Evolutionary conservation across 2,888 invertebrate genomes (phyloP).

Genomic region (Choristoneura rosaceana): DNA sequence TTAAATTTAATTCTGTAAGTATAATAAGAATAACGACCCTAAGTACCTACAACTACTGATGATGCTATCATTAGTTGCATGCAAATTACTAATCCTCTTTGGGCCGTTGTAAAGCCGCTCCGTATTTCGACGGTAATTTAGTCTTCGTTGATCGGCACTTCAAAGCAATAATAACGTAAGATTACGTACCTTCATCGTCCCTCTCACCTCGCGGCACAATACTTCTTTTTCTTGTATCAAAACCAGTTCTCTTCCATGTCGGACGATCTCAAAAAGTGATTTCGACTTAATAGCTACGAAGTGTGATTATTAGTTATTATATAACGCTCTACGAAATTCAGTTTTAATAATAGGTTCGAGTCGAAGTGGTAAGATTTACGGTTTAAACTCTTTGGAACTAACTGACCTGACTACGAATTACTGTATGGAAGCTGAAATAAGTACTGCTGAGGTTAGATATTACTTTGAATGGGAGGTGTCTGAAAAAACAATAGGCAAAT

Average conservation of each 20-base stretch:
- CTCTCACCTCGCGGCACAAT: constrained; percentile 69
- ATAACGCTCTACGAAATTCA: constrained; percentile 62
- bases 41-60: constrained; percentile 1
- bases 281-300: constrained; percentile 75
- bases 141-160: constrained; percentile 65
- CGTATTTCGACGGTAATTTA: constrained; percentile 30
- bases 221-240: constrained; percentile 70
- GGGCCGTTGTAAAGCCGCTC: constrained; percentile 9
- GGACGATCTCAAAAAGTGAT: constrained; percentile 73
- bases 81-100: constrained; percentile 28
- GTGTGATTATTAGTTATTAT: constrained; percentile 77
- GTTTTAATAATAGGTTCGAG: constrained; percentile 59
- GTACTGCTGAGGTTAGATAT: too few relatives aligned
- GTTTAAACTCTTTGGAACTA: constrained; percentile 43
- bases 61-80: constrained; percentile 9
- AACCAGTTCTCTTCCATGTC: constrained; percentile 76
- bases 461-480: background rate
- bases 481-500: constrained; percentile 18
- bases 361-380: constrained; percentile 51
- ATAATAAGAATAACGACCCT: background rate
- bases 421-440: constrained; percentile 27
- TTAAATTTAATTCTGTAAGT: background rate
- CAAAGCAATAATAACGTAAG: constrained; percentile 80
- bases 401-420: constrained; percentile 30
- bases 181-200: constrained; percentile 66